Evolutionary conservation across 1,140 invertebrate species (phyloP).

Genomic region (Acyrthosiphon pisum): DNA sequence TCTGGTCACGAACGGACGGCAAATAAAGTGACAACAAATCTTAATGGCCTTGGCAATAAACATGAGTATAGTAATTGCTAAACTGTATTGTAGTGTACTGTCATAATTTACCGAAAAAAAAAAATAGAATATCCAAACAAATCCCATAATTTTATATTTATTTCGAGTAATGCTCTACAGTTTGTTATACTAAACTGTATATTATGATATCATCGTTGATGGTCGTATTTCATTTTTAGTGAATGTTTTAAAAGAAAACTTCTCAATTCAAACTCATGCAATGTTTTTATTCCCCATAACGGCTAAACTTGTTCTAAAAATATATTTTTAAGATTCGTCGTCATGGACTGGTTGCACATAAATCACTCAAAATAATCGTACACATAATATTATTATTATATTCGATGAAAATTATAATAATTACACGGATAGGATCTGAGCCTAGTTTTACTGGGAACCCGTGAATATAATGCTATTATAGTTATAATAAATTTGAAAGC

Average conservation of each 20-base stretch:
- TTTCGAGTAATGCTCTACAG: neutral
- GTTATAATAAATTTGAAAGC: no score
- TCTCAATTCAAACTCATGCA: neutral
- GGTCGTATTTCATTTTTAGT: neutral
- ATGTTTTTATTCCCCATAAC: neutral
- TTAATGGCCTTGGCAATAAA: neutral
- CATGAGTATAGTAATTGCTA: constrained; percentile 24
- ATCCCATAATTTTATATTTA: constrained; percentile 1
- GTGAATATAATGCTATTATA: no score
- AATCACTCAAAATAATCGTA: no score
- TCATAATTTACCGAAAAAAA: neutral
- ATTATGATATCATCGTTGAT: neutral
- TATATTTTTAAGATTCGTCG: neutral
- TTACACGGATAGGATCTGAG: no score
- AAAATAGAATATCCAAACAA: neutral
- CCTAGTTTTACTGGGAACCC: no score
- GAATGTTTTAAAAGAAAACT: neutral
- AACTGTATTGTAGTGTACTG: no score
- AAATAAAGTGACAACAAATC: constrained; percentile 44
- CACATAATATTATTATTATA: no score
- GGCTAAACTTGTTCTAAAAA: neutral
- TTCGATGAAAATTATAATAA: no score
- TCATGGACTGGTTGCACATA: neutral
- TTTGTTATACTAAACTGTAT: neutral
- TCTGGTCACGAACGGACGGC: neutral